A percentile compares a stretch with the other conserved stretches of the same genome.
phyloP scores from a whole-genome alignment of 1,140 invertebrate species.

The Drosophila orosa region DNA sequence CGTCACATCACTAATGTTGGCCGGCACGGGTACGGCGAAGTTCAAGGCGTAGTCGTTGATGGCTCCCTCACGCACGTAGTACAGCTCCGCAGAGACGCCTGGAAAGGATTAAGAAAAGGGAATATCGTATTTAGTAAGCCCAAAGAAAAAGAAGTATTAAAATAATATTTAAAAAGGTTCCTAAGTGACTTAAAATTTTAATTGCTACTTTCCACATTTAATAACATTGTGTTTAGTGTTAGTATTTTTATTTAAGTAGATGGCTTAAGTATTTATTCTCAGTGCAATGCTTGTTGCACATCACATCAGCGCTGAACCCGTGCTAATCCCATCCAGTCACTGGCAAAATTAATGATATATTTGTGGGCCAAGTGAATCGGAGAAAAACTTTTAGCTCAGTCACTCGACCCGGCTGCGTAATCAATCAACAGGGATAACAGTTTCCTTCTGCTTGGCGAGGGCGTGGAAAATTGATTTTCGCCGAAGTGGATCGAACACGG shows the following conservation, averaged over 20 bases:
- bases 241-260: neutral
- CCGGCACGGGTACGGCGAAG: conserved; percentile 92
- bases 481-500: conserved; percentile 18
- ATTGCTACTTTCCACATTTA: neutral
- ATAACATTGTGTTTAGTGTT: neutral
- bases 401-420: conserved; percentile 69
- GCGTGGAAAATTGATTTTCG: conserved; percentile 76
- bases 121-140: conserved; percentile 8
- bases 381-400: conserved; percentile 69
- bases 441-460: conserved; percentile 59
- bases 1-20: conserved; percentile 91
- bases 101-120: conserved; percentile 51
- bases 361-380: conserved; percentile 59
- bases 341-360: conserved; percentile 72
- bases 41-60: conserved; percentile 93
- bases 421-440: conserved; percentile 78
- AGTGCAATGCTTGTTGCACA: conserved; percentile 33
- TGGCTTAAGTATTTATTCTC: neutral
- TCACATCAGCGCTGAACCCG: conserved; percentile 6
- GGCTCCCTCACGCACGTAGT: conserved; percentile 94
- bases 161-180: neutral
- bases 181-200: no score
- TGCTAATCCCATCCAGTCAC: conserved; percentile 10
- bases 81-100: conserved; percentile 94
- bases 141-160: neutral